Conservation (phyloP, 2,797 vertebrate genomes). For the Pseudochirops cupreus region DNA sequence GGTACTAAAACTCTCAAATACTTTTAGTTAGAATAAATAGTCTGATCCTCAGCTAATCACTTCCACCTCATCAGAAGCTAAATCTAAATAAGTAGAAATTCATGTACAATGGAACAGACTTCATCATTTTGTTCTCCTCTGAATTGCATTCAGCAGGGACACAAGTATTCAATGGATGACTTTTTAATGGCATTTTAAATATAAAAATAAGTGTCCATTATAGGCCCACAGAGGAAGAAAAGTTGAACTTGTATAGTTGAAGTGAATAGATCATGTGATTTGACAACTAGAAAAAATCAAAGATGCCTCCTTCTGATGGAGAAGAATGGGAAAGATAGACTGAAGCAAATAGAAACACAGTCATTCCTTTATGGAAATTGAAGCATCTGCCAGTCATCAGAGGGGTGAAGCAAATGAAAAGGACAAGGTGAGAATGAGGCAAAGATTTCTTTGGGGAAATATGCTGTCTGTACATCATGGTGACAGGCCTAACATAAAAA, state of each 20-base stretch:
- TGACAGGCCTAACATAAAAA: constrained; percentile 46
- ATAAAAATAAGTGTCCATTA: not conserved
- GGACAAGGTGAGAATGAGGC: constrained; percentile 7
- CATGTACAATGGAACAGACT: not conserved
- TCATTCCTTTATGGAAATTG: not conserved
- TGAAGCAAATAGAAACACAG: not conserved
- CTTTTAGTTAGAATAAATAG: not conserved
- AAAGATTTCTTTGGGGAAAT: constrained; percentile 55
- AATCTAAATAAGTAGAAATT: not conserved
- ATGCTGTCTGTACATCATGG: constrained; percentile 18
- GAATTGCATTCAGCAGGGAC: not conserved
- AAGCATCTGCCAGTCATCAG: constrained; percentile 17
- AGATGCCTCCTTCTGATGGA: not conserved
- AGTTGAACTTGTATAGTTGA: constrained; percentile 23
- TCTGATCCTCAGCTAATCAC: not conserved
- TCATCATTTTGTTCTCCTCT: not conserved
- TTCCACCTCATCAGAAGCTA: not conserved
- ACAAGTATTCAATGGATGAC: not conserved
- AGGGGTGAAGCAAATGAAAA: constrained; percentile 34
- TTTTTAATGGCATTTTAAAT: not conserved
- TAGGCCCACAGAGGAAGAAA: constrained; percentile 3
- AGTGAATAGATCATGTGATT: not conserved
- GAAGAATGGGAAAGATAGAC: not conserved
- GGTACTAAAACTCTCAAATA: not conserved
- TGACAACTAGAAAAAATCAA: constrained; percentile 37